Evolutionary conservation across 2,113 vertebrate genomes (phyloP).

Genomic region (Archilochus colubris): DNA sequence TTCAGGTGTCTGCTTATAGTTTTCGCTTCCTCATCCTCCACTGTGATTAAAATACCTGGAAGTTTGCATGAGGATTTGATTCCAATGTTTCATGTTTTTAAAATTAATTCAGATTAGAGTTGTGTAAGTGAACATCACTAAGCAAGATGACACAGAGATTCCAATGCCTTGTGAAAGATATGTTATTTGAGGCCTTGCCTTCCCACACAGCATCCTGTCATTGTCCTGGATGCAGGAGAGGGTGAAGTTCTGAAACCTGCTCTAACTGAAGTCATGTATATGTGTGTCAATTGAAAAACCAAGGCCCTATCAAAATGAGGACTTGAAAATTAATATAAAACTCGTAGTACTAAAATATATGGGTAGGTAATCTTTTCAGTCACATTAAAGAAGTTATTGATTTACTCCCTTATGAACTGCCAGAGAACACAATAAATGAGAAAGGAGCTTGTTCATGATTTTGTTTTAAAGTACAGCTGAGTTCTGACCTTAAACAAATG

Average conservation of each 20-base stretch:
- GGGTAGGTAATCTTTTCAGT: background rate
- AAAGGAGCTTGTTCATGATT: background rate
- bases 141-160: background rate
- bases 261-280: background rate
- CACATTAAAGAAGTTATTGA: background rate
- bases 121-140: background rate
- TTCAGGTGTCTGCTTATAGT: background rate
- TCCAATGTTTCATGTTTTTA: background rate
- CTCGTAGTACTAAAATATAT: background rate
- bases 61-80: background rate
- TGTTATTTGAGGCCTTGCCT: rapidly evolving
- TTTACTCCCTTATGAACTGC: background rate
- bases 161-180: background rate
- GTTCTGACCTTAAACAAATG: background rate
- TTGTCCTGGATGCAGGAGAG: background rate
- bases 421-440: background rate
- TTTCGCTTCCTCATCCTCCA: background rate
- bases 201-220: background rate
- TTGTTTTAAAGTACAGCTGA: background rate
- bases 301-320: background rate
- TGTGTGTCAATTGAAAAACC: background rate
- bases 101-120: background rate
- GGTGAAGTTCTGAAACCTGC: background rate
- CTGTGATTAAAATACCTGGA: background rate
- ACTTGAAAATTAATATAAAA: background rate